These are phyloP conservation scores for Cheilosia scutellata DNA, from an alignment of 2,888 invertebrate genomes.

Conservation along the genomic window DNA sequence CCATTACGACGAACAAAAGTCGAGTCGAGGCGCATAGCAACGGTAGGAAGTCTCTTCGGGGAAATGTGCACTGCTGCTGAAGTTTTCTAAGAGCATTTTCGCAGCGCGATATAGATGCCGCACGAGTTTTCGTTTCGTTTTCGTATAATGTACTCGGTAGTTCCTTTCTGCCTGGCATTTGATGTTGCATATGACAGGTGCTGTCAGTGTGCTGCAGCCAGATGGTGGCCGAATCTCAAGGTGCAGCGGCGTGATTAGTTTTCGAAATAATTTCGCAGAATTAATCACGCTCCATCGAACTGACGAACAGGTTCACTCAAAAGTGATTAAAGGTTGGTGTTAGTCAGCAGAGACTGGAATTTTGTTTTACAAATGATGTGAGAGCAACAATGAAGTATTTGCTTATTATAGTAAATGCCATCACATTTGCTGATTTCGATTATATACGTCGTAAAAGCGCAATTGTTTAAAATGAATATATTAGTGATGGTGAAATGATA, in stretches of 20 bases:
- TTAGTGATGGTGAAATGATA: constrained; percentile 3
- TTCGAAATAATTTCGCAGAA: constrained; percentile 52
- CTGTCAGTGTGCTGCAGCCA: constrained; percentile 57
- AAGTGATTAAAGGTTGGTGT: constrained; percentile 38
- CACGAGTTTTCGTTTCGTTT: constrained; percentile 21
- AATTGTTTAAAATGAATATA: constrained; percentile 46
- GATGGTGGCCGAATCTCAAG: constrained; percentile 60
- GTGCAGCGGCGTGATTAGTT: constrained; percentile 62
- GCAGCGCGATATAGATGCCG: constrained; percentile 34
- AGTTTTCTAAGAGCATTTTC: constrained; percentile 24
- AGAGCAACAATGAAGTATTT: constrained; percentile 6
- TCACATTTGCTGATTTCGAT: constrained; percentile 14
- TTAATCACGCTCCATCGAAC: constrained; percentile 39
- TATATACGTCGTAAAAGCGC: not conserved
- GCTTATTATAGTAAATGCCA: constrained; percentile 33
- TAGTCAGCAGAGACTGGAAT: constrained; percentile 18
- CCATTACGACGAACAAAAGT: constrained; percentile 39
- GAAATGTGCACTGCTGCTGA: not conserved
- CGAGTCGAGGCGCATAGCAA: constrained; percentile 50
- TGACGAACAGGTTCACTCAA: constrained; percentile 44
- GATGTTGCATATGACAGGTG: constrained; percentile 70
- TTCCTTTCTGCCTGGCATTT: constrained; percentile 46
- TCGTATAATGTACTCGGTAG: not conserved
- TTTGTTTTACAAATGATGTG: constrained; percentile 3
- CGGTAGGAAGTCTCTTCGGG: constrained; percentile 53